These are phyloP conservation scores for Chymomyza costata DNA, from an alignment of 1,140 invertebrate species.

Conservation along the genomic window DNA sequence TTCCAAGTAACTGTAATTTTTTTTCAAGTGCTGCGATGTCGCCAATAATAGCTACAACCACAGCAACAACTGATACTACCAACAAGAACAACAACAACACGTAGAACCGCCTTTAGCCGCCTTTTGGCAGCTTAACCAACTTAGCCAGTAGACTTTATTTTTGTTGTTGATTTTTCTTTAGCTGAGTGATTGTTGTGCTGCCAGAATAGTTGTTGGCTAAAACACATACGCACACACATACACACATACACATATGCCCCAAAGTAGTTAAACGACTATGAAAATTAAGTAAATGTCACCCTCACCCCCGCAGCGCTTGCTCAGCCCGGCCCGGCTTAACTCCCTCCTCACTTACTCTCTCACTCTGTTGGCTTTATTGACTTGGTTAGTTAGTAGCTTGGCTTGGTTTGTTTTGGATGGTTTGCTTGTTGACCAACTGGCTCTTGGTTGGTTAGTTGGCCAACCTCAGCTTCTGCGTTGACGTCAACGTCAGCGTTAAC, in stretches of 20 bases:
- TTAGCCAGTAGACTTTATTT: constrained; percentile 7
- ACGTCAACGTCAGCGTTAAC: not conserved
- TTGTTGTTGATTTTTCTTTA: not conserved
- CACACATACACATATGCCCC: constrained; percentile 3
- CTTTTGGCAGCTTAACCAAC: constrained; percentile 53
- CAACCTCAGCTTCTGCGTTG: too few relatives aligned
- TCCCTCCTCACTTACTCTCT: too few relatives aligned
- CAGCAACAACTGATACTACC: too few relatives aligned
- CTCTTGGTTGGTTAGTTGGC: too few relatives aligned
- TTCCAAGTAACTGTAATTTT: constrained; percentile 44
- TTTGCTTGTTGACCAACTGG: too few relatives aligned
- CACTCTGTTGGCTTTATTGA: too few relatives aligned
- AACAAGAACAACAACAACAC: constrained; percentile 4
- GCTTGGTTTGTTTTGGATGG: too few relatives aligned
- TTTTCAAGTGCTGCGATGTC: constrained; percentile 30
- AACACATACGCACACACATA: too few relatives aligned
- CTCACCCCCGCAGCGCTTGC: not conserved
- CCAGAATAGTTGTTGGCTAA: constrained; percentile 4
- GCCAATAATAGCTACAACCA: constrained; percentile 1
- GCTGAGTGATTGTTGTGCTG: constrained; percentile 35
- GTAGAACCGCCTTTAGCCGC: constrained; percentile 23
- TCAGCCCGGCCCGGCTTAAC: not conserved
- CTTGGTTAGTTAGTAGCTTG: too few relatives aligned
- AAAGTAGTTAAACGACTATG: constrained; percentile 40
- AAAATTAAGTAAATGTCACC: constrained; percentile 23